Base-by-base conservation (phyloP, 1,140 invertebrate genomes). In the Oncopeltus fasciatus region DNA sequence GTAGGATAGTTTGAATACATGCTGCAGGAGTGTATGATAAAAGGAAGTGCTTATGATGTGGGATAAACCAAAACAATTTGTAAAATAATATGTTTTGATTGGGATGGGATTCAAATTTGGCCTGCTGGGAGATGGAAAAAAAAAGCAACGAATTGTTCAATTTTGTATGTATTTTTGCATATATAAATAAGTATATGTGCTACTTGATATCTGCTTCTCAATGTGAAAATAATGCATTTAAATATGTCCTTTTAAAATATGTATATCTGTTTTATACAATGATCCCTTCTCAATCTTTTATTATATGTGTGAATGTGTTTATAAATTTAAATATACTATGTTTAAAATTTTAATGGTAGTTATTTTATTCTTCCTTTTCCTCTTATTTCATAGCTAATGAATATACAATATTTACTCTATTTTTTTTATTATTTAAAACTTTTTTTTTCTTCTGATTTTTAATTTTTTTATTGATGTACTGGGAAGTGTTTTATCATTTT, bases 301-400 rank as follows among this genome's bases (percentile, higher is more conserved):
- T 59, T 59, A 20, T 59, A 59, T 59, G 57, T 59, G 57, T 59
- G 57, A 59, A 59, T 59, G 57, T 59, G 57, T 59, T 59, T 59
- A 59, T 59, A 59, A 59, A 59, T 43, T 59, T 59, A 43, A 59
- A 59, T 59, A 59, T 53, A 56, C 27, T 24, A 59, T 59, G 57
- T 59, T 59, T 59, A 59, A 59, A 59, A 59, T 43, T 16, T 59
- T 43, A 43, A 24, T 20, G 18, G 4, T 33, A n/a, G n/a, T n/a
- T n/a, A n/a, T n/a, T n/a, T n/a, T n/a, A n/a, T 38, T 5, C 31
- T 38, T 38, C 31, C 31, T 14, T 38, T 38, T 38, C 14, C 31
- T 38, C 14, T 38, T 38, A 38, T n/a, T n/a, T n/a, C n/a, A n/a
- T n/a, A n/a, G n/a, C n/a, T n/a, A n/a, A n/a, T n/a, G n/a, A n/a